These are phyloP conservation scores for Trematocara macrostoma DNA, from an alignment of 2,113 vertebrate genomes.

Conservation along the genomic window DNA sequence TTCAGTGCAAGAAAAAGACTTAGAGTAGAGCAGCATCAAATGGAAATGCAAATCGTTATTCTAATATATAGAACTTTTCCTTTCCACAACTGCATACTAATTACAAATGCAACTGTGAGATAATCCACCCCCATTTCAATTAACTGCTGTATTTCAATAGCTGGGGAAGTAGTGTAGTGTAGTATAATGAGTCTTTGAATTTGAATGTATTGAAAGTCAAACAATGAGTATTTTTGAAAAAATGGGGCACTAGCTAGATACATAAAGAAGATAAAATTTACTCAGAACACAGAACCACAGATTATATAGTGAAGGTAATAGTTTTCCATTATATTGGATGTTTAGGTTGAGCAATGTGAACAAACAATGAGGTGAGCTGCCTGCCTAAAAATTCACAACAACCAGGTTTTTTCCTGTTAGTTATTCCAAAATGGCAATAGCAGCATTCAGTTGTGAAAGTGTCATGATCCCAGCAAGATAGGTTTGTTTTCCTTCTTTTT, in stretches of 20 bases:
- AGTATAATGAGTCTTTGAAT: background rate
- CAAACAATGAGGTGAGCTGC: background rate
- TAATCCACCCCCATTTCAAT: background rate
- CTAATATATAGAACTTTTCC: background rate
- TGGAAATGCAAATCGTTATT: background rate
- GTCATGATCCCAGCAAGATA: background rate
- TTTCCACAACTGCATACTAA: background rate
- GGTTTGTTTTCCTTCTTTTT: background rate
- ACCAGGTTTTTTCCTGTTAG: background rate
- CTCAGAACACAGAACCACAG: background rate
- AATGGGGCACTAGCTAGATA: background rate
- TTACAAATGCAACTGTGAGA: background rate
- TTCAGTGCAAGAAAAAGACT: accelerated
- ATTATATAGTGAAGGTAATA: background rate
- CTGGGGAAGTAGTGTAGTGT: background rate
- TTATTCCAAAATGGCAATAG: background rate
- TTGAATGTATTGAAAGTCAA: background rate
- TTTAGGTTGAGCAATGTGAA: background rate
- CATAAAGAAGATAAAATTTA: background rate
- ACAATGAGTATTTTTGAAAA: background rate
- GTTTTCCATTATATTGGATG: background rate
- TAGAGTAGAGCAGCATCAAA: background rate
- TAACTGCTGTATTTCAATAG: background rate
- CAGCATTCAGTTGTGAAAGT: background rate
- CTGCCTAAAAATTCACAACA: background rate